phyloP scores from a whole-genome alignment of 2,888 invertebrate species.

The Prionchulus punctatus region DNA sequence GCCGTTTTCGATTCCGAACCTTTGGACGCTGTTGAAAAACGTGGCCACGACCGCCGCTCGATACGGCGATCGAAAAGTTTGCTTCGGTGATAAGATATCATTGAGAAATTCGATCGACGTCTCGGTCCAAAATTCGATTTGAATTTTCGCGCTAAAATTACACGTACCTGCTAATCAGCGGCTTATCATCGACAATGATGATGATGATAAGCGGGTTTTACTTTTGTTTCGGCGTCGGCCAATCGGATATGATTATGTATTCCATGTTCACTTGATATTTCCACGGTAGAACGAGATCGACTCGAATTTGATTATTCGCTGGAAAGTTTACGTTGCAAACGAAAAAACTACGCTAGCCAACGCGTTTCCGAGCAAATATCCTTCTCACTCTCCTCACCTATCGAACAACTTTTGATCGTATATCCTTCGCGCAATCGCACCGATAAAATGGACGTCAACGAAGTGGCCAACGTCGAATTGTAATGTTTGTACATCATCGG shows the following conservation, averaged over 20 bases:
- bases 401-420: constrained; percentile 40
- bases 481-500: not conserved
- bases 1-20: too few relatives aligned
- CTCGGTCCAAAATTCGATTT: constrained; percentile 19
- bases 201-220: not conserved
- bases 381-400: not conserved
- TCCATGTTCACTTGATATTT: constrained; percentile 53
- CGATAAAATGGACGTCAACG: constrained; percentile 49
- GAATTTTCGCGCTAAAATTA: constrained; percentile 13
- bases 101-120: constrained; percentile 51
- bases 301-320: constrained; percentile 45
- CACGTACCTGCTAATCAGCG: too few relatives aligned
- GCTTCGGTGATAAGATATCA: constrained; percentile 50
- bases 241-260: constrained; percentile 46
- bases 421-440: constrained; percentile 60
- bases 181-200: too few relatives aligned
- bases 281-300: constrained; percentile 53
- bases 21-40: constrained; percentile 37
- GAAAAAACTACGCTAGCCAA: constrained; percentile 9
- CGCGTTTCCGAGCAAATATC: not conserved
- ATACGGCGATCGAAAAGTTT: constrained; percentile 47
- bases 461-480: constrained; percentile 26
- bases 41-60: constrained; percentile 43
- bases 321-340: not conserved
- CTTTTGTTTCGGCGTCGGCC: constrained; percentile 37